Percentiles rank a stretch among this genome's conserved stretches.
These are phyloP conservation scores for Plectrocnemia conspersa DNA, from an alignment of 1,140 invertebrate genomes.

Conservation along the genomic window DNA sequence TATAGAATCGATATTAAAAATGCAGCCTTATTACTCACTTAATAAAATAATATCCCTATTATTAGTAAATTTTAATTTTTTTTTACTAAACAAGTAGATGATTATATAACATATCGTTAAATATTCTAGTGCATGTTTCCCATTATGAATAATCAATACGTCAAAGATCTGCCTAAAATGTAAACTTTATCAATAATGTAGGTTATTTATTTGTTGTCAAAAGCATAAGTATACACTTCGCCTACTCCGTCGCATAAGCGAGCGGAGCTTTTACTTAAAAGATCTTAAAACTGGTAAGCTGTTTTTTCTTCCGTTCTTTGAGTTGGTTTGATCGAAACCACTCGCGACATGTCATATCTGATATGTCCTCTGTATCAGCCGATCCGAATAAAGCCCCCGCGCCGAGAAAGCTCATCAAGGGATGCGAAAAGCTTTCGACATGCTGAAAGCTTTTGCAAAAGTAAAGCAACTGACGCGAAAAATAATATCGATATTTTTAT, in stretches of 20 bases:
- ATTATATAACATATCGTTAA: no score
- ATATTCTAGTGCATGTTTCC: no score
- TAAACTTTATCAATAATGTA: no score
- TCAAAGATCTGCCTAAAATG: no score
- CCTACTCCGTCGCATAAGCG: constrained; percentile 1
- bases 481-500: no score
- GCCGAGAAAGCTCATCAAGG: constrained; percentile 17
- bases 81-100: no score
- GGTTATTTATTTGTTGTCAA: constrained; percentile 24
- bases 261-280: not conserved
- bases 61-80: no score
- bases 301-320: constrained; percentile 17
- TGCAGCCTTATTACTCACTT: no score
- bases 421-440: constrained; percentile 13
- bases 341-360: constrained; percentile 32
- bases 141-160: no score
- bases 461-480: not conserved
- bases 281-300: constrained; percentile 27
- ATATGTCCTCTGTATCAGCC: constrained; percentile 23
- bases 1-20: no score
- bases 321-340: constrained; percentile 22
- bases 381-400: constrained; percentile 24
- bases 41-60: no score
- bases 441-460: not conserved
- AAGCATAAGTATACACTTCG: constrained; percentile 17